Evolutionary conservation across 1,140 invertebrate genomes (phyloP).

Genomic region (Pogonognathellus flavescens): DNA sequence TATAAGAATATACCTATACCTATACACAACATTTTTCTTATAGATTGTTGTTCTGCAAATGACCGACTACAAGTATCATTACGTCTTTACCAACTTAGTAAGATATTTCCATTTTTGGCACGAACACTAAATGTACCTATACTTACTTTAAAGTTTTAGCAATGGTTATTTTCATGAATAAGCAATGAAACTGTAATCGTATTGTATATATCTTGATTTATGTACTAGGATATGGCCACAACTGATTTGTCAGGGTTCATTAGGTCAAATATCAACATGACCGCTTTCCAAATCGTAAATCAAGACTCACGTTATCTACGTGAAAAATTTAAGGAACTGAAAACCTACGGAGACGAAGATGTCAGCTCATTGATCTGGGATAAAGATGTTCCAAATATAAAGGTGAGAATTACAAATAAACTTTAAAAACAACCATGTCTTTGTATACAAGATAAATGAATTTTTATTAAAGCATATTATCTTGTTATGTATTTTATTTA

Average conservation of each 20-base stretch:
- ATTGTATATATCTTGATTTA: not conserved
- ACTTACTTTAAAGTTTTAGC: no score
- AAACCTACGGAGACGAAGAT: slow-evolving; percentile 60
- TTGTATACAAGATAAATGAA: not conserved
- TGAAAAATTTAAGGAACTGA: slow-evolving; percentile 58
- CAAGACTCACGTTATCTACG: slow-evolving; percentile 56
- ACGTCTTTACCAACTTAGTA: slow-evolving; percentile 78
- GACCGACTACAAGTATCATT: slow-evolving; percentile 81
- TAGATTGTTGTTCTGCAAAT: slow-evolving; percentile 76
- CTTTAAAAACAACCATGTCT: not conserved
- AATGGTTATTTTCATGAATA: no score
- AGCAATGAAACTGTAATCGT: slow-evolving; percentile 72
- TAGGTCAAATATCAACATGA: slow-evolving; percentile 63
- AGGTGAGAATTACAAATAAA: slow-evolving; percentile 2
- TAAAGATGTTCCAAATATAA: slow-evolving; percentile 60
- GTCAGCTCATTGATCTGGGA: slow-evolving; percentile 52
- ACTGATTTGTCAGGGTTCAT: slow-evolving; percentile 60
- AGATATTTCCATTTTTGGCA: no score
- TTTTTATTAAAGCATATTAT: no score
- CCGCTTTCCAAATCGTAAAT: slow-evolving; percentile 68
- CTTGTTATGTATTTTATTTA: no score
- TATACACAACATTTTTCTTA: not conserved
- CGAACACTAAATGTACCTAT: no score
- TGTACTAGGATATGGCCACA: slow-evolving; percentile 50
- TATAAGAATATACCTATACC: no score